Evolutionary conservation across 2,113 vertebrate species (phyloP), one percentile per base, ranked within the genome.

Genomic region (Myiagra hebetior): DNA sequence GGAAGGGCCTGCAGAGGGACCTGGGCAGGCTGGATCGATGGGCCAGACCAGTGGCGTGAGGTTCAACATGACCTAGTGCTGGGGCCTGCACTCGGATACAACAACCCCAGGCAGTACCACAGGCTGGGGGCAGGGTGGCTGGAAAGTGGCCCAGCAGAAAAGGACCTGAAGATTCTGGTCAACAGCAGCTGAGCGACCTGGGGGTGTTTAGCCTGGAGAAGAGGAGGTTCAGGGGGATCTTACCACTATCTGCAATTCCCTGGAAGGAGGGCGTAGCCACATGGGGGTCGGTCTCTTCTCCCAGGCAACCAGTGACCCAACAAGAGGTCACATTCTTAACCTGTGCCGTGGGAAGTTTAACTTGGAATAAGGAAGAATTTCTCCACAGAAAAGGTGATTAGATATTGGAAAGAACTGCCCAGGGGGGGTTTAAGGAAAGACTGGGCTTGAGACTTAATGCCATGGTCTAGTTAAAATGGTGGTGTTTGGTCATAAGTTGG

Each of bases 161-260:
- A n/a, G 39, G 33, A 5, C 15, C 12, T 27, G 13, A 31, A 2
- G 7, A 31, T 15, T 31, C 35, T 22, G 57, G 17, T 4, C 0
- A 0, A 17, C 31, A 56, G 42, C 4, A 6, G 11, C 50, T 81
- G 35, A 73, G 37, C 8, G 15, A 65, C 18, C 42, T 73, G 27
- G 13, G 19, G 5, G 12, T 64, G 42, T 22, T 56, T 2, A 42
- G 42, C 26, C 21, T 49, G 57, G 49, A 64, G 18, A 46, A 75
- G 15, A 59, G 31, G 15, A 64, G 57, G 57, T 11, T 49, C 26
- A 15, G 26, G 33, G 17, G 16, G 8, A 65, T 37, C 31, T 19
- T 7, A 56, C 7, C 24, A 6, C 30, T 30, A 13, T 23, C 42
- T 31, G 10, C 21, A 80, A 12, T 2, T 10, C 12, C 14, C 52